Percentiles rank a stretch among this genome's conserved stretches.
phyloP scores from a whole-genome alignment of 2,888 invertebrate genomes.

The Caenorhabditis virilis region DNA sequence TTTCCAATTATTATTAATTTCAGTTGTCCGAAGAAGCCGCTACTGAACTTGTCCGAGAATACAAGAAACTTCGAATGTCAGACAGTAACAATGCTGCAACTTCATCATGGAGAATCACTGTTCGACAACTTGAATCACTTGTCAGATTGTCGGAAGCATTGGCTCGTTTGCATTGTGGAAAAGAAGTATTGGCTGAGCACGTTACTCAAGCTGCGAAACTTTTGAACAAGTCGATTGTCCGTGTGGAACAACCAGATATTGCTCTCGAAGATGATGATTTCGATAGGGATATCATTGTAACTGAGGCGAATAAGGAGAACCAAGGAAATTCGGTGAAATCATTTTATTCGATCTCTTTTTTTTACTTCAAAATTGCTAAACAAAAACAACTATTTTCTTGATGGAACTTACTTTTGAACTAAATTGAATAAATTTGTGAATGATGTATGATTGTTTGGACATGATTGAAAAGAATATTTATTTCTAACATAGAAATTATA shows the following conservation, averaged over 20 bases:
- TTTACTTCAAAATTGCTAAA: too few relatives aligned
- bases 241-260: constrained; percentile 96
- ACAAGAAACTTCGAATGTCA: constrained; percentile 83
- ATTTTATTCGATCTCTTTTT: too few relatives aligned
- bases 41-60: constrained; percentile 84
- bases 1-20: constrained; percentile 5
- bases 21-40: constrained; percentile 77
- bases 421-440: too few relatives aligned
- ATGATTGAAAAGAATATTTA: too few relatives aligned
- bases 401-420: too few relatives aligned
- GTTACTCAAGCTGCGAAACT: constrained; percentile 89
- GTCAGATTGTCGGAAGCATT: constrained; percentile 93
- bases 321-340: too few relatives aligned
- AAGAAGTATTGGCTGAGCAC: constrained; percentile 80
- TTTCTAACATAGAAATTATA: too few relatives aligned
- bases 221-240: constrained; percentile 74
- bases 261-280: constrained; percentile 83
- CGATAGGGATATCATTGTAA: constrained; percentile 40
- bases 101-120: constrained; percentile 90
- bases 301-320: constrained; percentile 43
- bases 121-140: constrained; percentile 91
- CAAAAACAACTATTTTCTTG: too few relatives aligned
- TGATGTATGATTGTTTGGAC: too few relatives aligned
- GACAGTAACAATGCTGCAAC: constrained; percentile 77
- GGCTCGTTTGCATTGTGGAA: constrained; percentile 87